Evolutionary conservation across 2,113 vertebrate species (phyloP), one percentile per base, ranked within the genome.

Genomic region (Caloenas nicobarica): DNA sequence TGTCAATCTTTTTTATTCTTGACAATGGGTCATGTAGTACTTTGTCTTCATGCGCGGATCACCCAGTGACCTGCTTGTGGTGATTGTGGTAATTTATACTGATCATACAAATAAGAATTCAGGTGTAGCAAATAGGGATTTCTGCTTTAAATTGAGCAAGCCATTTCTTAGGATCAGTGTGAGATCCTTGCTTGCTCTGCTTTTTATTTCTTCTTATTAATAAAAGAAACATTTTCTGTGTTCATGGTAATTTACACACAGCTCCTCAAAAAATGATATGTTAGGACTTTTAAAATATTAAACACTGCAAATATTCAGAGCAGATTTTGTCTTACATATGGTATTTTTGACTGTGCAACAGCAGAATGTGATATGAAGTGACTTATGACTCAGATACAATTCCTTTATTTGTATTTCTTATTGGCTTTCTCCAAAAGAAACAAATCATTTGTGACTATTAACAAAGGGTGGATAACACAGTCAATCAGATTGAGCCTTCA

Each of bases 401-500:
- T 90, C 46, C 36, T 89, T 88, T 88, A 84, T 86, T 96, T 90
- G 46, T 68, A 61, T 82, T 76, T 92, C 38, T 81, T 64, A 26
- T 48, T 46, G 61, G 31, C 44, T 85, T 91, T 53, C 66, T 85
- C 50, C 66, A 50, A 53, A 62, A 93, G 82, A 84, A 96, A 86
- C 77, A 92, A 90, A 92, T 87, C 14, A 19, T 79, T 96, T 93
- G 34, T 72, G 80, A 88, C 44, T 86, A 86, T 96, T 95, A 93
- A 92, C 64, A 84, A 93, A 88, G 70, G 72, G 28, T 53, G 61
- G 76, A 61, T 92, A 86, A 92, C 44, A 51, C 31, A 90, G 72
- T 78, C 71, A 65, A 80, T 85, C 85, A 90, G 82, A 91, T 1
- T 72, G 62, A 93, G 80, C 83, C 92, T 87, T 76, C 70, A 76